Evolutionary conservation across 2,113 vertebrate genomes (phyloP).

Genomic region (Maccullochella peelii): DNA sequence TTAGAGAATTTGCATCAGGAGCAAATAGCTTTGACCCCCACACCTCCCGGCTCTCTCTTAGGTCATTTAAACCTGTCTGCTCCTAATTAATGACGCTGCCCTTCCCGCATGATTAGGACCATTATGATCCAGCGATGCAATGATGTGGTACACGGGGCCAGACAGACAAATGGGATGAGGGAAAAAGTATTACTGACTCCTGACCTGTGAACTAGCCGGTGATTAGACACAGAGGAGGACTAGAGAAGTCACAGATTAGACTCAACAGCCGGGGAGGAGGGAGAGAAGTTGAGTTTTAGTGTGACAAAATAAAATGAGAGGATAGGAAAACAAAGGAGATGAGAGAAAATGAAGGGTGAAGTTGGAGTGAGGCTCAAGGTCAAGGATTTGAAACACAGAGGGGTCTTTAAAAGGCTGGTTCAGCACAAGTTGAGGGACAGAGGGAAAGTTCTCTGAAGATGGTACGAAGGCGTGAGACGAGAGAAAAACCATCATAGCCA

Average conservation of each 20-base stretch:
- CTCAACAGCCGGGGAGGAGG: background rate
- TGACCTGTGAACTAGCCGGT: constrained; percentile 55
- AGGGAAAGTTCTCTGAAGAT: constrained; percentile 41
- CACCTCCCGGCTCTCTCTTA: constrained; percentile 31
- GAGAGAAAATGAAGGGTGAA: constrained; percentile 11
- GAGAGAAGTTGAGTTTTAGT: background rate
- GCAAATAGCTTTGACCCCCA: constrained; percentile 43
- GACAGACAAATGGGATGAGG: constrained; percentile 34
- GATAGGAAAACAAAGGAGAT: background rate
- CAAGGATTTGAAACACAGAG: constrained; percentile 13
- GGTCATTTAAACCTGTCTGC: constrained; percentile 61
- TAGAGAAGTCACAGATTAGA: constrained; percentile 37
- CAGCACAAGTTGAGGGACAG: constrained; percentile 30
- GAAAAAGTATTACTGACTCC: constrained; percentile 34
- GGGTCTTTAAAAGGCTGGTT: background rate
- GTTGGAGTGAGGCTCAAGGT: constrained; percentile 66
- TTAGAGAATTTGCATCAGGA: constrained; percentile 38
- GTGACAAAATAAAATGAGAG: background rate
- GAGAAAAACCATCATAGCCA: constrained; percentile 24
- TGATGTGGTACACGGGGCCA: constrained; percentile 36
- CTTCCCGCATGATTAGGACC: constrained; percentile 61
- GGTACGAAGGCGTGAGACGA: background rate
- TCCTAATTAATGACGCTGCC: constrained; percentile 66
- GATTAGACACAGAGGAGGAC: constrained; percentile 33
- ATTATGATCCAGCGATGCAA: constrained; percentile 55